Base-by-base conservation (phyloP, 1,140 invertebrate genomes). In the Coptotermes formosanus region DNA sequence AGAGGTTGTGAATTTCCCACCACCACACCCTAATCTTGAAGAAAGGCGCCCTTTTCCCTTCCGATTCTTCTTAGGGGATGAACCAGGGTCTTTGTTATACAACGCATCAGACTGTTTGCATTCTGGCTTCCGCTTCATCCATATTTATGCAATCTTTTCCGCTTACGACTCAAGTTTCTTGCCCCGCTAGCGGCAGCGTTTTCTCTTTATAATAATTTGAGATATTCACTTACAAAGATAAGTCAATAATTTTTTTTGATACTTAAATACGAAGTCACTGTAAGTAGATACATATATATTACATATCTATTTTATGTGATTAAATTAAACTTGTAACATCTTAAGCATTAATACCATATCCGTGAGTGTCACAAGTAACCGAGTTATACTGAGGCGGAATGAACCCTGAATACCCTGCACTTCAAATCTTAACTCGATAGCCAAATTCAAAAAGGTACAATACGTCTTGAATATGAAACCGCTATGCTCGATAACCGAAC, bases 121-220 rank as follows among this genome's bases (percentile, higher is more conserved):
- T 75, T 75, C n/a, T 30, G 64, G 64, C 64, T 30, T 75, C 25
- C n/a, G 25, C 25, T 75, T 75, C 64, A 75, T 75, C 64, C 64
- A 75, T 75, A 75, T 75, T 75, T 30, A 75, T 75, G 64, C n/a
- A 75, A 30, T 75, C 64, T 75, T 75, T 75, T 75, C 64, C 64
- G 64, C 64, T 30, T 75, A 75, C 25, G 25, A 75, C 64, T 75
- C 64, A 16, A 30, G n/a, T 14, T 75, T 30, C 64, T 14, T 30
- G 4, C 64, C 64, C 64, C 16, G 6, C 64, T 11, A 75, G 25
- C 11, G 30, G n/a, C n/a, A 11, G 25, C 64, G 64, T 75, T 30
- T 75, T 75, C 14, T 16, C n/a, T 75, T 75, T 75, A 75, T 75
- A 30, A 75, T 30, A 0, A 75, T 75, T 75, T 75, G 0, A 23